Evolutionary conservation across 1,140 invertebrate genomes (phyloP), one percentile per base, ranked within the genome.

Genomic region (Aphaenogaster ashmeadi): DNA sequence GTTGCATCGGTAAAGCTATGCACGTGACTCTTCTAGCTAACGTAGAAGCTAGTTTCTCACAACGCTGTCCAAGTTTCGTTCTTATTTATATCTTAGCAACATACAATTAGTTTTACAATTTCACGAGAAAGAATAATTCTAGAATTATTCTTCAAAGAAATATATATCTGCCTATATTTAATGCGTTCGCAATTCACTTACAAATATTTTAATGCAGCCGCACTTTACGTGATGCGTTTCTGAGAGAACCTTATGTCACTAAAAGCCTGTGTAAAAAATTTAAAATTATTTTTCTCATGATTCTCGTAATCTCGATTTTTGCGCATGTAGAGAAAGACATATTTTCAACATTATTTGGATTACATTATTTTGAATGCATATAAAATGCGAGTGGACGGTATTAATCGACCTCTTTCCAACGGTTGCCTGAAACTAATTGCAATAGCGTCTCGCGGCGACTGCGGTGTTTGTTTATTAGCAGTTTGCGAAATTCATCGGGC

Each of bases 381-480:
- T 15, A 79, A 64, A 38, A 36, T 33, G 9, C 8, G 2, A 80
- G 13, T 7, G 5, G 21, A 54, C 38, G 18, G 9, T 71, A 81
- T 44, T 71, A 44, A 71, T 71, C 64, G 38, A 71, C 1, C 58
- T 66, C 38, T 38, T 69, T 27, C 15, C n/a, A 41, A 52, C 0
- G 21, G 56, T 56, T 56, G 15, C 15, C 9, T 11, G 38, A 33
- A 81, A 81, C 54, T 81, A 81, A 81, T 71, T 71, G 52, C 64
- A 56, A 44, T 3, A 27, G 9, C 36, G 54, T 81, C 38, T 71
- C 58, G 38, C 15, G 21, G 50, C 64, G 44, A 52, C n/a, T 56
- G 38, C 44, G 54, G 9, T 85, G 56, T 85, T 84, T 84, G 69
- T 60, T 77, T 77, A 74, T 62, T 60, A 33, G 71, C 27, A 85